Percentiles rank a stretch among this genome's conserved stretches.
phyloP scores from a whole-genome alignment of 1,140 invertebrate species.

The Potamilus streckersoni region DNA sequence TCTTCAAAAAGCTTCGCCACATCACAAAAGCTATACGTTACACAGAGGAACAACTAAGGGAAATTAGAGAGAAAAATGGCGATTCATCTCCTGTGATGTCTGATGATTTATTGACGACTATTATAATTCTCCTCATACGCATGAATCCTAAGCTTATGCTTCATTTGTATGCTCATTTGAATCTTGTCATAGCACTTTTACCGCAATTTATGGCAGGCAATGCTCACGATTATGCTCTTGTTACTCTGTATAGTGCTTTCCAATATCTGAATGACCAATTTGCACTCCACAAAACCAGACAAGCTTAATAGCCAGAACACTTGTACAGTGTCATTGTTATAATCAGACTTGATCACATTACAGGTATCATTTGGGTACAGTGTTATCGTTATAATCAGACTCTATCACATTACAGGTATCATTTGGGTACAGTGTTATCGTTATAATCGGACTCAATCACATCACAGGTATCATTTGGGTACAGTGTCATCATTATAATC shows the following conservation, averaged over 20 bases:
- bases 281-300: slow-evolving; percentile 8
- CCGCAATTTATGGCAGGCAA: slow-evolving; percentile 28
- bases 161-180: slow-evolving; percentile 23
- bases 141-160: slow-evolving; percentile 11
- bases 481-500: too few species aligned
- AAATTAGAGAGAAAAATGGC: background rate
- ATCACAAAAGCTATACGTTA: slow-evolving; percentile 21
- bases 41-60: slow-evolving; percentile 10
- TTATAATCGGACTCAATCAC: too few species aligned
- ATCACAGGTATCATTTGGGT: too few species aligned
- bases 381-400: too few species aligned
- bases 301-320: background rate
- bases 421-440: too few species aligned
- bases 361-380: too few species aligned
- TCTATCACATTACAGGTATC: too few species aligned
- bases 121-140: slow-evolving; percentile 19
- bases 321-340: background rate
- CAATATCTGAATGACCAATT: slow-evolving; percentile 27
- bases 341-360: too few species aligned
- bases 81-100: background rate
- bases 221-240: slow-evolving; percentile 30
- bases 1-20: slow-evolving; percentile 26
- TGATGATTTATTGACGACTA: slow-evolving; percentile 26
- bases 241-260: slow-evolving; percentile 15
- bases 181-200: slow-evolving; percentile 19